These are phyloP conservation scores for Capromys pilorides DNA, from an alignment of 2,797 vertebrate genomes.

Conservation along the genomic window DNA sequence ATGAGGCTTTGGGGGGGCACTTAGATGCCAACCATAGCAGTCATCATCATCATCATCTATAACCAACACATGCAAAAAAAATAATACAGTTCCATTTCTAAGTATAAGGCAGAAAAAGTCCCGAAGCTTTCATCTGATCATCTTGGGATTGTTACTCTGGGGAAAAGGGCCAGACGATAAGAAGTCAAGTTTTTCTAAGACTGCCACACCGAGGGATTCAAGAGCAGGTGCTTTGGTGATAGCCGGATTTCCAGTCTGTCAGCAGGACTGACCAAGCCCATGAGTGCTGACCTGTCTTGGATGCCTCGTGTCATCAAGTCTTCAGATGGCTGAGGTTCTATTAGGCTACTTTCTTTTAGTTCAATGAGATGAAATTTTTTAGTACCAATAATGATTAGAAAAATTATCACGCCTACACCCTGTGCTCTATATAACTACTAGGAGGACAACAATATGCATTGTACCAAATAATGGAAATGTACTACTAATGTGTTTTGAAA, in stretches of 20 bases:
- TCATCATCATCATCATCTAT: not conserved
- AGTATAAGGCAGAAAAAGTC: not conserved
- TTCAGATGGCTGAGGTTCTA: not conserved
- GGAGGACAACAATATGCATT: too few species aligned
- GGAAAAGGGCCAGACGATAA: not conserved
- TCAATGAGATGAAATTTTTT: too few species aligned
- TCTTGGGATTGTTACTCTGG: not conserved
- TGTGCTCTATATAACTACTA: too few species aligned
- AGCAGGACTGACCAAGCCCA: not conserved
- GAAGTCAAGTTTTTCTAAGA: not conserved
- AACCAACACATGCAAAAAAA: not conserved
- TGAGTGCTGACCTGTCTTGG: not conserved
- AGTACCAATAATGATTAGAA: too few species aligned
- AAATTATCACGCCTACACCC: too few species aligned
- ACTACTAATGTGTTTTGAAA: too few species aligned
- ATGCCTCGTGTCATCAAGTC: not conserved
- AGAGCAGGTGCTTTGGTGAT: not conserved
- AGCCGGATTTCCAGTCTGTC: not conserved
- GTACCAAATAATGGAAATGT: too few species aligned
- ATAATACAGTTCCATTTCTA: not conserved
- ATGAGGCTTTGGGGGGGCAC: too few species aligned
- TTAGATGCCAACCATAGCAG: too few species aligned
- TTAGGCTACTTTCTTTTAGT: too few species aligned
- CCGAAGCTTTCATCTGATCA: not conserved
- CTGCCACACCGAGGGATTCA: not conserved